A percentile compares a stretch with the other conserved stretches of the same genome.
Evolutionary conservation across 2,797 vertebrate genomes (phyloP).

Genomic region (Rhabdomys pumilio): DNA sequence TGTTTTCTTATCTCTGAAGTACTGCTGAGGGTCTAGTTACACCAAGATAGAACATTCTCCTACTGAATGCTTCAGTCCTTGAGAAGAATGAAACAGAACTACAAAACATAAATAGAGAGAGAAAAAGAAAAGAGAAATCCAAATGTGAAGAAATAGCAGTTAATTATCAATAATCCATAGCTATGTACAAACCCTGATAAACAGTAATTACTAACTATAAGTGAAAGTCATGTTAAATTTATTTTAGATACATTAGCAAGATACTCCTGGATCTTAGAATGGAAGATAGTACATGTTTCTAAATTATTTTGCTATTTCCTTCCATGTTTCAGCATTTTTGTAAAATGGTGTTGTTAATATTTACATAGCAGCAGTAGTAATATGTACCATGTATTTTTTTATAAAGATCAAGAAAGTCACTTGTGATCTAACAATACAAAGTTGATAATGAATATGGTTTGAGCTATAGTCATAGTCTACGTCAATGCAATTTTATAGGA

Average conservation of each 20-base stretch:
- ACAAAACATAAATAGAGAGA: neutral
- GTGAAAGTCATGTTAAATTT: neutral
- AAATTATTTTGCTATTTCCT: slow-evolving; percentile 7
- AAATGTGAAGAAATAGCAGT: neutral
- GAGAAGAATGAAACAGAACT: slow-evolving; percentile 38
- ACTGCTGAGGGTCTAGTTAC: slow-evolving; percentile 72
- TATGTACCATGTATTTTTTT: neutral
- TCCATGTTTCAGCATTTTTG: neutral
- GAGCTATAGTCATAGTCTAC: neutral
- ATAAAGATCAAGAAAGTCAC: neutral
- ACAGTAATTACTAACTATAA: neutral
- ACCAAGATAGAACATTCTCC: slow-evolving; percentile 69
- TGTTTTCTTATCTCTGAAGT: slow-evolving; percentile 50
- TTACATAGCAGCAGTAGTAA: neutral
- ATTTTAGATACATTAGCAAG: neutral
- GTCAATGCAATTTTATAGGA: neutral
- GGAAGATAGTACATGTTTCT: neutral
- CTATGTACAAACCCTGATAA: neutral
- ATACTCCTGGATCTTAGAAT: neutral
- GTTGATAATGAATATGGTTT: neutral
- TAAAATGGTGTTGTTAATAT: neutral
- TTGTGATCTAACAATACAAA: neutral
- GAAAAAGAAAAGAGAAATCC: neutral
- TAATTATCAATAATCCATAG: neutral
- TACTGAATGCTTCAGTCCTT: slow-evolving; percentile 66